These are phyloP conservation scores for Podabrus alpinus DNA, from an alignment of 2,888 invertebrate genomes.

Conservation along the genomic window DNA sequence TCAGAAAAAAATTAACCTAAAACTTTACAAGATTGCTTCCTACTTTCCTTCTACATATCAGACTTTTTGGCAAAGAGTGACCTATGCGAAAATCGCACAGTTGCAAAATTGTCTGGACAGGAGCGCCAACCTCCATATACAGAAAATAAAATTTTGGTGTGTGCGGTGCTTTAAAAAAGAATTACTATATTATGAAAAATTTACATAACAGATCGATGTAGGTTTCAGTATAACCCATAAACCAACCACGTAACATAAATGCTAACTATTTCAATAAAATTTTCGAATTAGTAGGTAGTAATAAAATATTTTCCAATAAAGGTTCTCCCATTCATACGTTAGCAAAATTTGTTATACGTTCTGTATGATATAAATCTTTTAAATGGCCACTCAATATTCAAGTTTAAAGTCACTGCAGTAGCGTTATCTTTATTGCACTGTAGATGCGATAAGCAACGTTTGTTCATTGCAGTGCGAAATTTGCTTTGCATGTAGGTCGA, in stretches of 20 bases:
- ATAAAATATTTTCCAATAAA: not conserved
- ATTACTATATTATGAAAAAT: not conserved
- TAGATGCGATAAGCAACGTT: constrained; percentile 15
- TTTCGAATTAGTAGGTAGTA: not conserved
- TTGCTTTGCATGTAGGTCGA: constrained; percentile 6
- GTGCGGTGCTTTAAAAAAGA: not conserved
- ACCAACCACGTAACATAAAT: not conserved
- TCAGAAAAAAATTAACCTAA: not conserved
- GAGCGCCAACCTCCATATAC: too few relatives aligned
- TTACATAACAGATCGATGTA: not conserved
- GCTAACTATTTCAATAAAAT: not conserved
- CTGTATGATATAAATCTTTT: constrained; percentile 10
- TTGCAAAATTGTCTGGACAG: too few relatives aligned
- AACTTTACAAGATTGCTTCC: not conserved
- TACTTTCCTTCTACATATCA: too few relatives aligned
- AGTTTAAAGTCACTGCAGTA: constrained; percentile 9
- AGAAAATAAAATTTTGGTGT: not conserved
- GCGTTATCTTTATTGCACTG: constrained; percentile 11
- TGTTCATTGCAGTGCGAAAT: constrained; percentile 2
- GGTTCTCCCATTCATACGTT: not conserved
- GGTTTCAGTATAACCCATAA: not conserved
- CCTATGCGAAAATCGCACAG: too few relatives aligned
- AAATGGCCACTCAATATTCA: not conserved
- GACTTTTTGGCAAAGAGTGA: too few relatives aligned
- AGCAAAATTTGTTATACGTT: not conserved